Base-by-base conservation (phyloP, 2,113 vertebrate genomes). In the Pithys albifrons region DNA sequence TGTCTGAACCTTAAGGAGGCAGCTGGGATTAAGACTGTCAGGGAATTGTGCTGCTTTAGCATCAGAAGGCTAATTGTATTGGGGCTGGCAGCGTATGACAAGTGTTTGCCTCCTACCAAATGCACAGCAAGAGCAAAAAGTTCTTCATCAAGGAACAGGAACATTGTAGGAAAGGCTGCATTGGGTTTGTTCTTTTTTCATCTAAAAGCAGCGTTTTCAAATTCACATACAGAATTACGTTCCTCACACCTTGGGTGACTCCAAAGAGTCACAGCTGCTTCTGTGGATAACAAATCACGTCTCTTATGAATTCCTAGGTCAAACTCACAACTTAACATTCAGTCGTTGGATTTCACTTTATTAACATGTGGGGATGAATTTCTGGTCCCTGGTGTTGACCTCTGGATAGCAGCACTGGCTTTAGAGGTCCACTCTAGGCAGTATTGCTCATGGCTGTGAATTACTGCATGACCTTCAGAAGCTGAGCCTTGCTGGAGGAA, bases 1-100 rank as follows among this genome's bases (percentile, higher is more conserved):
- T 97, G 95, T 96, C 89, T 88, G 93, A 94, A 89, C 95, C 83
- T 96, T 87, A 46, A 88, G 85, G 71, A 95, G 69, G 93, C 87
- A 92, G 85, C 73, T 91, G 79, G 96, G 95, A 98, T 97, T 97
- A 97, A 97, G 91, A 91, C 92, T 97, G 97, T 96, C 97, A 92
- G 96, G 93, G 81, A 81, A 87, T 88, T 80, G 87, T 82, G 45
- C 87, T 83, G 87, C 71, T 85, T 96, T 95, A 78, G 54, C 75
- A 37, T 70, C 10, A 2, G 80, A 59, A 94, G 61, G 51, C 92
- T 97, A 90, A 96, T 94, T 95, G 75, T 87, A 59, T 77, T 4
- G 2, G 17, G 55, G 33, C 65, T 87, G 65, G 65, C 91, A 93
- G 58, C 4, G 0, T 85, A 75, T 80, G 94, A 84, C 52, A 49